Evolutionary conservation across 2,113 vertebrate species (phyloP).

Genomic region (Upupa epops): DNA sequence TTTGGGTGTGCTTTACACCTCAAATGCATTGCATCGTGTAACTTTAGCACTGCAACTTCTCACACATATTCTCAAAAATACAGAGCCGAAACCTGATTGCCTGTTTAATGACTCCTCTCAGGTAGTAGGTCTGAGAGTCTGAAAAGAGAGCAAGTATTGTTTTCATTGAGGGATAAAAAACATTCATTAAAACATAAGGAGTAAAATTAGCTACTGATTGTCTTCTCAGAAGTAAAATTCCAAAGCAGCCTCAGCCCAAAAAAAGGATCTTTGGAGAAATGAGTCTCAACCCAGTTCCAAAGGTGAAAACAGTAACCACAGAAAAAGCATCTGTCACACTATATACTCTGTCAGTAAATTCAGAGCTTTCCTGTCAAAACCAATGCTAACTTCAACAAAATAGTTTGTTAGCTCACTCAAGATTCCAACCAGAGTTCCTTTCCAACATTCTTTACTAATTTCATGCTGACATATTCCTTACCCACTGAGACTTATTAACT

Average conservation of each 20-base stretch:
- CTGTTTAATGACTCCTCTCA: neutral
- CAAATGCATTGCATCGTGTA: neutral
- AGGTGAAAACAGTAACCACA: neutral
- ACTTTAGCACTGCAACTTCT: neutral
- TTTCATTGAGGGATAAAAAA: neutral
- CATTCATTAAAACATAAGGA: slow-evolving; percentile 14
- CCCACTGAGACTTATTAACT: slow-evolving; percentile 30
- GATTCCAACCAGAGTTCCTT: neutral
- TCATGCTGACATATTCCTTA: neutral
- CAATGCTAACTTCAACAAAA: neutral
- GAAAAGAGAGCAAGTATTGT: neutral
- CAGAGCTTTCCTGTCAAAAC: slow-evolving; percentile 18
- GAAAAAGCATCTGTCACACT: neutral
- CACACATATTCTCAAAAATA: slow-evolving; percentile 21
- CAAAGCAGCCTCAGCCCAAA: neutral
- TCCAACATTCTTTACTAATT: neutral
- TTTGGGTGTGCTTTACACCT: neutral
- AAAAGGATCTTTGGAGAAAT: neutral
- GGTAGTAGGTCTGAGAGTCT: neutral
- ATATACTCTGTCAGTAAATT: neutral
- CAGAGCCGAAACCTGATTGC: neutral
- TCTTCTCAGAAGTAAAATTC: neutral
- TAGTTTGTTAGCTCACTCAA: neutral
- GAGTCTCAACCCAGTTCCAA: neutral
- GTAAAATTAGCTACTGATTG: neutral